phyloP scores from a whole-genome alignment of 1,140 invertebrate genomes.

The Macrostomum lignano region DNA sequence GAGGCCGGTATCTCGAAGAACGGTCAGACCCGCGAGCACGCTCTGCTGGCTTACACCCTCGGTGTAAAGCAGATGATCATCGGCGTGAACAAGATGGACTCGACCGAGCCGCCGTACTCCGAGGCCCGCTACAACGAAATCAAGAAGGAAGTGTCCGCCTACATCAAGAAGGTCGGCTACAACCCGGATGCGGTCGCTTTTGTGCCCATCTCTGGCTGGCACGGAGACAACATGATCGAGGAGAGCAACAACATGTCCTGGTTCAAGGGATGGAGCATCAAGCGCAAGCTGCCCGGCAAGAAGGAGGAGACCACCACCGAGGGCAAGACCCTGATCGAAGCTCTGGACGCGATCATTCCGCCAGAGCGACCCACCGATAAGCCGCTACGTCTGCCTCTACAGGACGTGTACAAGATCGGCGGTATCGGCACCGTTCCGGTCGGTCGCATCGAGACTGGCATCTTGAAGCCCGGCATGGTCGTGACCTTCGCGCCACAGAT shows the following conservation, averaged over 20 bases:
- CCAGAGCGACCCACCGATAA: constrained; percentile 69
- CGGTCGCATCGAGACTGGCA: constrained; percentile 73
- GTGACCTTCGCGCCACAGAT: constrained; percentile 57
- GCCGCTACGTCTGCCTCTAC: constrained; percentile 63
- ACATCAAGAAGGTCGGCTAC: constrained; percentile 78
- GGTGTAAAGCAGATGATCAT: constrained; percentile 93
- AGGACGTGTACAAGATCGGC: constrained; percentile 95
- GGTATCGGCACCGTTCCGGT: constrained; percentile 92
- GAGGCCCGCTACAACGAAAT: constrained; percentile 80
- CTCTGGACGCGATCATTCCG: constrained; percentile 64
- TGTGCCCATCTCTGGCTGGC: constrained; percentile 92
- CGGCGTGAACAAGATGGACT: constrained; percentile 98
- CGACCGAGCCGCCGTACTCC: constrained; percentile 74
- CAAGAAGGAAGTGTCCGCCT: constrained; percentile 64
- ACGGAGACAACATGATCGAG: constrained; percentile 82
- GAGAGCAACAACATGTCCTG: constrained; percentile 59
- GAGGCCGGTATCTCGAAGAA: constrained; percentile 94
- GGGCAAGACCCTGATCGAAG: constrained; percentile 60
- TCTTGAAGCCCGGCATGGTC: constrained; percentile 81
- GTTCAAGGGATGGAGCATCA: constrained; percentile 61
- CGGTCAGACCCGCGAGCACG: constrained; percentile 85
- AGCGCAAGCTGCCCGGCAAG: constrained; percentile 50
- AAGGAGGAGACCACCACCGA: constrained; percentile 51
- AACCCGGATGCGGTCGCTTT: constrained; percentile 76
- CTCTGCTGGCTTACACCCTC: constrained; percentile 81